These are phyloP conservation scores for Gallinago paraguaiae DNA, from an alignment of 2,113 vertebrate genomes.

Conservation along the genomic window DNA sequence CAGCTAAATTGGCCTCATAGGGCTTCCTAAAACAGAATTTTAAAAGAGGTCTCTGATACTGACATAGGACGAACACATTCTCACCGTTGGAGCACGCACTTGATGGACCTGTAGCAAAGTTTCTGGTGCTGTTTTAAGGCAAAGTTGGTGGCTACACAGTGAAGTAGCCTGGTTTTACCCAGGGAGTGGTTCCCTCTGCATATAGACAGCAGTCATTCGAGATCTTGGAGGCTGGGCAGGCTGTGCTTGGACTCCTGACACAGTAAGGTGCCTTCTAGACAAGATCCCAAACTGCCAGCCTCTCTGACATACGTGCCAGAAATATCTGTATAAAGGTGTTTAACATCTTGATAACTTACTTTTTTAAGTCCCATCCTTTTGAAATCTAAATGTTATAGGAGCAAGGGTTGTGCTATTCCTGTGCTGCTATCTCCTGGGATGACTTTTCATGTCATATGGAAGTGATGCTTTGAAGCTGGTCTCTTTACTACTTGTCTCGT, in stretches of 20 bases:
- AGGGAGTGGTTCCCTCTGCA: neutral
- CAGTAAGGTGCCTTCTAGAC: neutral
- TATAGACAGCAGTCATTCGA: neutral
- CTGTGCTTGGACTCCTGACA: neutral
- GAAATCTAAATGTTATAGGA: neutral
- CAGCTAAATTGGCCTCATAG: neutral
- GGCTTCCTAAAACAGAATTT: neutral
- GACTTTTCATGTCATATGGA: neutral
- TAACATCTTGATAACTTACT: neutral
- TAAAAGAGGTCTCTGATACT: neutral
- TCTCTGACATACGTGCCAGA: neutral
- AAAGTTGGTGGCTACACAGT: fast-evolving
- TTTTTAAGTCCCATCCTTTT: neutral
- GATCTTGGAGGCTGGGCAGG: neutral
- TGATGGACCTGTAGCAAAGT: neutral
- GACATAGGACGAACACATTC: neutral
- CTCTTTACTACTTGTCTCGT: neutral
- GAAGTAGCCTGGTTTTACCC: neutral
- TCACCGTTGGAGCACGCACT: neutral
- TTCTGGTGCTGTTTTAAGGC: neutral
- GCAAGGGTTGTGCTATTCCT: neutral
- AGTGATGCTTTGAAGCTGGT: neutral
- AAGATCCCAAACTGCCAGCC: neutral
- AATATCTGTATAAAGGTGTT: neutral
- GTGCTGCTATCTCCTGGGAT: neutral